Evolutionary conservation across 2,797 vertebrate species (phyloP).

Genomic region (Anomalospiza imberbis): DNA sequence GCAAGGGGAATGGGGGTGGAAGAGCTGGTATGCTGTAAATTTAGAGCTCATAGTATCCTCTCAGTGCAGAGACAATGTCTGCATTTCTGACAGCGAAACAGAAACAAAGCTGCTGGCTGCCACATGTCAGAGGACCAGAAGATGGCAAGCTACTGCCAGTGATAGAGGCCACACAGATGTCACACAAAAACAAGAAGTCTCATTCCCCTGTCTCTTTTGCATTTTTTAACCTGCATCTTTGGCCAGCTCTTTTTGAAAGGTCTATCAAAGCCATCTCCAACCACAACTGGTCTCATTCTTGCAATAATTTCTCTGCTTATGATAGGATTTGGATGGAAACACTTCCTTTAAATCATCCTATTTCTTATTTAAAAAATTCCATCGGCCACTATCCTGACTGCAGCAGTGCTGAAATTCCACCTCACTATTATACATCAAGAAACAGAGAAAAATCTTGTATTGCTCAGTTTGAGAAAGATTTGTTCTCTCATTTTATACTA

Average conservation of each 20-base stretch:
- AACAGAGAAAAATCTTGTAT: background rate
- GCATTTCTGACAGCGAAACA: background rate
- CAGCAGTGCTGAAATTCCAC: background rate
- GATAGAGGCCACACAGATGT: background rate
- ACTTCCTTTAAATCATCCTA: background rate
- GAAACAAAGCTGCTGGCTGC: background rate
- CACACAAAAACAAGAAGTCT: background rate
- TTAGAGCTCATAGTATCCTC: background rate
- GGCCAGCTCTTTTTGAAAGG: background rate
- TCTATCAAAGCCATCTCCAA: background rate
- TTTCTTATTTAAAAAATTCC: background rate
- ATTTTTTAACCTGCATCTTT: background rate
- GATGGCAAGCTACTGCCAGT: background rate
- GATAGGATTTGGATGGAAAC: background rate
- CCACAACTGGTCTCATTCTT: background rate
- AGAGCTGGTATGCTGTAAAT: background rate
- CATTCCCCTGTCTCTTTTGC: background rate
- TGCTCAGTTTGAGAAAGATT: background rate
- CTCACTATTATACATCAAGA: background rate
- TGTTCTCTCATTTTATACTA: background rate
- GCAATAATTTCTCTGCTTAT: background rate
- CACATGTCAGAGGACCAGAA: background rate
- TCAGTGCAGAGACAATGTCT: background rate
- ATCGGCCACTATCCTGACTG: background rate
- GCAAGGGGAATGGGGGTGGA: background rate